These are phyloP conservation scores for Leptinotarsa tumamoca DNA, from an alignment of 2,888 invertebrate species.

Conservation along the genomic window DNA sequence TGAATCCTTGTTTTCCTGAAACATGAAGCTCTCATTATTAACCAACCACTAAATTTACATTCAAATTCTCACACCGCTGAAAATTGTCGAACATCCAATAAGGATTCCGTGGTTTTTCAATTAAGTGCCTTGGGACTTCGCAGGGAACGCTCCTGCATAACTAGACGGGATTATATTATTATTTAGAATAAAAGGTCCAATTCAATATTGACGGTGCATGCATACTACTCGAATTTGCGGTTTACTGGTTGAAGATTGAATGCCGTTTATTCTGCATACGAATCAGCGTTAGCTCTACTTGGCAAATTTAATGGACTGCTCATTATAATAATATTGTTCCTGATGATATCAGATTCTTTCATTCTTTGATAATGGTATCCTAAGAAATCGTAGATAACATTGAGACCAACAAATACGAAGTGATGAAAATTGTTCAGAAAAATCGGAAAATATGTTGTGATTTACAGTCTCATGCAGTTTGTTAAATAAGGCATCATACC, in stretches of 20 bases:
- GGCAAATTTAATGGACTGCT: neutral
- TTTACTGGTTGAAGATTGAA: neutral
- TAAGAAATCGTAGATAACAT: too few species aligned
- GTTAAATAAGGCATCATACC: too few species aligned
- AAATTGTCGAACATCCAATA: slow-evolving; percentile 20
- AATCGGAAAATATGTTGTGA: too few species aligned
- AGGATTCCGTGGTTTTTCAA: slow-evolving; percentile 18
- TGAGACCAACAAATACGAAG: too few species aligned
- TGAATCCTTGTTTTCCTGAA: neutral
- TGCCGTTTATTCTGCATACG: neutral
- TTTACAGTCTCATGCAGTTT: too few species aligned
- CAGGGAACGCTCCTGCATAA: slow-evolving; percentile 16
- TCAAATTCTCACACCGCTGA: slow-evolving; percentile 19
- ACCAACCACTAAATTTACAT: slow-evolving; percentile 22
- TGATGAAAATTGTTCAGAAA: too few species aligned
- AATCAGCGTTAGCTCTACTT: neutral
- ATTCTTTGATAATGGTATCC: too few species aligned
- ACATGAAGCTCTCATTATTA: neutral
- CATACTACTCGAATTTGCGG: slow-evolving; percentile 2
- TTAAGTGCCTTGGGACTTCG: slow-evolving; percentile 5
- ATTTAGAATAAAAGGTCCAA: slow-evolving; percentile 15
- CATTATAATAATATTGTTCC: neutral
- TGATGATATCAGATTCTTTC: too few species aligned
- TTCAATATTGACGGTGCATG: slow-evolving; percentile 18
- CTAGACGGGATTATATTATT: slow-evolving; percentile 20